Conservation (phyloP, 2,113 vertebrate genomes). For the Geothlypis trichas region DNA sequence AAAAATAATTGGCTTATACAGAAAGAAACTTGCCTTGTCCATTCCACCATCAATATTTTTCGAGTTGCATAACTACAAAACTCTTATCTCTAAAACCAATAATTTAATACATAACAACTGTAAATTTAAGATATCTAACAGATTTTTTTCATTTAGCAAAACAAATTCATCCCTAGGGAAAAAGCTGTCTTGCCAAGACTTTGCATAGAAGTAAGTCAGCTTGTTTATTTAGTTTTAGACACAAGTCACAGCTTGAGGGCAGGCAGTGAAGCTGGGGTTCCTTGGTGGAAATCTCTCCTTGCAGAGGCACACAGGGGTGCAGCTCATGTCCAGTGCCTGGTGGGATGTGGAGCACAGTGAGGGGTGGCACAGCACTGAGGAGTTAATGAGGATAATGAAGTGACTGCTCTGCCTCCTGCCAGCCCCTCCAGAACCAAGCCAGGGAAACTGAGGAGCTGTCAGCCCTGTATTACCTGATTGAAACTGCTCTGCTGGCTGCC, state of each 20-base stretch:
- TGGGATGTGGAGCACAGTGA: rapidly evolving
- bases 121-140: not conserved
- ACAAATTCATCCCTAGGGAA: not conserved
- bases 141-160: not conserved
- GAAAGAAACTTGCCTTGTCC: not conserved
- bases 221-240: conserved; percentile 3
- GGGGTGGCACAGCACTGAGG: not conserved
- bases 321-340: not conserved
- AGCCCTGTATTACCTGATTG: not conserved
- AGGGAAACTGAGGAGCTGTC: not conserved
- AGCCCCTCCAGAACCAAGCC: not conserved
- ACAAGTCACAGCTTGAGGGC: not conserved
- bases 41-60: not conserved
- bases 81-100: not conserved
- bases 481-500: not conserved
- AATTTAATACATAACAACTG: not conserved
- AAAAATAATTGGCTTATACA: not conserved
- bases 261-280: not conserved
- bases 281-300: not conserved
- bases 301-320: not conserved
- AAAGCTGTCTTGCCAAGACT: not conserved
- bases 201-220: not conserved
- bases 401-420: not conserved
- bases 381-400: not conserved
- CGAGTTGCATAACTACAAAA: not conserved